Conservation (phyloP, 1,140 invertebrate genomes). For the Nasonia giraulti region DNA sequence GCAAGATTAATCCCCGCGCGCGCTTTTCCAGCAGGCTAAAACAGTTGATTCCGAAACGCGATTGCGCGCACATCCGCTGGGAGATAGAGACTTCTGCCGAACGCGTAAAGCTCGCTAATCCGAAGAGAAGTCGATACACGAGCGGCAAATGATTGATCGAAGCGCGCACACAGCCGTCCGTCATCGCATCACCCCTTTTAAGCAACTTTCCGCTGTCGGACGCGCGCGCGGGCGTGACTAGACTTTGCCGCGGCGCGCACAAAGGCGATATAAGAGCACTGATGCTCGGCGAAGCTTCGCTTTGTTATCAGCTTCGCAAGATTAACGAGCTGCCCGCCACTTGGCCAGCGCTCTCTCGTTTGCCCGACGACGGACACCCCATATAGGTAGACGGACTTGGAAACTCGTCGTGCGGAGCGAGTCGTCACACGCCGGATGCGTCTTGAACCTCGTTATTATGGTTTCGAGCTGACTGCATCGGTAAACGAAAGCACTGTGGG, state of each 20-base stretch:
- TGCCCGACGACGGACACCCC: not conserved
- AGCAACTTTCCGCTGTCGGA: not conserved
- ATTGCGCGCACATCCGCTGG: too few species aligned
- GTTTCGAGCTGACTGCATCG: not conserved
- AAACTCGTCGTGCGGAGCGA: not conserved
- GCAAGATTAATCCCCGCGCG: not conserved
- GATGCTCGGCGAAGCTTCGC: constrained; percentile 12
- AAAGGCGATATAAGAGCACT: not conserved
- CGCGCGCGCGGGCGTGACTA: not conserved
- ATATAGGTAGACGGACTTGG: not conserved
- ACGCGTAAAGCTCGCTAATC: not conserved
- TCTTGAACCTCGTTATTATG: not conserved
- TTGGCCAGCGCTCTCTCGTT: constrained; percentile 21
- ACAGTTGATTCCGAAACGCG: not conserved
- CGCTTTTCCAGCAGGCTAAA: too few species aligned
- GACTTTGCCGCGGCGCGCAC: not conserved
- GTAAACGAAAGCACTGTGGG: not conserved
- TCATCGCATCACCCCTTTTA: not conserved
- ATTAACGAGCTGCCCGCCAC: constrained; percentile 59
- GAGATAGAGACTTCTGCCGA: not conserved
- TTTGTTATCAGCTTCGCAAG: constrained; percentile 56
- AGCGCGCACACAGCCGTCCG: not conserved
- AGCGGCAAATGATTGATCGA: constrained; percentile 21
- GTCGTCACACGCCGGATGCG: not conserved
- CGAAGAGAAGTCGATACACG: constrained; percentile 10